Evolutionary conservation across 2,113 vertebrate species (phyloP).

Genomic region (Syrrhaptes paradoxus): DNA sequence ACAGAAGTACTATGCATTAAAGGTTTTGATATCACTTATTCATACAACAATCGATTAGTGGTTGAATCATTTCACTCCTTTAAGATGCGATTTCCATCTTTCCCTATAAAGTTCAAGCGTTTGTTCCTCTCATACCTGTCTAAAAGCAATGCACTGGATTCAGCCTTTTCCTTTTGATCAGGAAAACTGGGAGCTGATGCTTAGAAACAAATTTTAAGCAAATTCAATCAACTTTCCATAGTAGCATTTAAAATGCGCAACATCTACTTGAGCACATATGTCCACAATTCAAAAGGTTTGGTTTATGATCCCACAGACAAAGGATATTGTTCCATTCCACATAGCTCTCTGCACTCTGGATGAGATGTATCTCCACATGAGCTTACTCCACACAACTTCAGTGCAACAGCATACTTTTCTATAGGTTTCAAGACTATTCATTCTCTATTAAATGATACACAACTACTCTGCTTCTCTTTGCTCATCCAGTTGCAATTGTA

Average conservation of each 20-base stretch:
- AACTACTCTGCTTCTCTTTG: not conserved
- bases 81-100: not conserved
- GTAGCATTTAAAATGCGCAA: not conserved
- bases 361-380: accelerated
- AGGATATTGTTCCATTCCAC: not conserved
- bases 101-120: not conserved
- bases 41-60: not conserved
- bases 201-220: not conserved
- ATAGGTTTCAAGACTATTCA: not conserved
- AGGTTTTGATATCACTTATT: not conserved
- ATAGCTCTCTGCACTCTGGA: too few relatives aligned
- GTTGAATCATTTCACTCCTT: not conserved
- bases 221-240: not conserved
- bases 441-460: not conserved
- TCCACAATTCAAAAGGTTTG: not conserved
- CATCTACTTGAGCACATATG: not conserved
- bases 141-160: not conserved
- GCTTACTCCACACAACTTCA: not conserved
- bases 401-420: not conserved
- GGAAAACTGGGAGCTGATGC: not conserved
- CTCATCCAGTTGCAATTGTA: not conserved
- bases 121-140: not conserved
- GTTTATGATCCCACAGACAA: not conserved
- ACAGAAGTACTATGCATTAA: not conserved
- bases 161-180: not conserved